These are phyloP conservation scores for Mesodorylaimus sp. DNA, from an alignment of 2,888 invertebrate species.

Conservation along the genomic window DNA sequence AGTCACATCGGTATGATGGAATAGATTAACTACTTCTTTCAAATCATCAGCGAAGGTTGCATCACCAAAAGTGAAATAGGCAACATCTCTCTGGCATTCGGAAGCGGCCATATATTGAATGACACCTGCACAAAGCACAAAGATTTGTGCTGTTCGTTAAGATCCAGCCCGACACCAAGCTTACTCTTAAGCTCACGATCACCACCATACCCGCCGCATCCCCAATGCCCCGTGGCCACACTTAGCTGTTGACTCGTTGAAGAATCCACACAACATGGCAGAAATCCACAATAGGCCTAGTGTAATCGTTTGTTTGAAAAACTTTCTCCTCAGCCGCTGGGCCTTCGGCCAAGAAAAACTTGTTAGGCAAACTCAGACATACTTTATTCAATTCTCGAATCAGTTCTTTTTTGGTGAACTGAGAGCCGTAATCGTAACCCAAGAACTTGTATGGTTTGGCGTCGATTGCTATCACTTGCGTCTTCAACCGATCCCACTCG, in stretches of 20 bases:
- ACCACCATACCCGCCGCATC: slow-evolving; percentile 33
- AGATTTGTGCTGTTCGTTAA: no score
- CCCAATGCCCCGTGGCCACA: slow-evolving; percentile 88
- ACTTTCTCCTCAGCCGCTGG: neutral
- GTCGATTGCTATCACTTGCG: slow-evolving; percentile 65
- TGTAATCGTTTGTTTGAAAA: slow-evolving; percentile 6
- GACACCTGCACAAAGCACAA: slow-evolving; percentile 43
- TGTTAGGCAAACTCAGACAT: no score
- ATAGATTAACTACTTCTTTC: no score
- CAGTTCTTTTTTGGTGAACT: slow-evolving; percentile 31
- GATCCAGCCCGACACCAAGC: slow-evolving; percentile 8
- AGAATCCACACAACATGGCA: no score
- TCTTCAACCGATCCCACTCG: slow-evolving; percentile 32
- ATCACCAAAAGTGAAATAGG: slow-evolving; percentile 67
- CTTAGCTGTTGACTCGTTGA: no score
- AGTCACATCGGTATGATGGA: no score
- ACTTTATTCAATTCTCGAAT: slow-evolving; percentile 71
- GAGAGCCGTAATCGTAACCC: slow-evolving; percentile 35
- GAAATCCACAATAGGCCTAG: slow-evolving; percentile 30
- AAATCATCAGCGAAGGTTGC: slow-evolving; percentile 45
- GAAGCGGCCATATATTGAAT: slow-evolving; percentile 57
- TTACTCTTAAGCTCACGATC: slow-evolving; percentile 18
- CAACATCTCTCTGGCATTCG: slow-evolving; percentile 45
- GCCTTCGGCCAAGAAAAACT: no score
- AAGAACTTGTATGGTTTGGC: slow-evolving; percentile 55